Base-by-base conservation (phyloP, 1,140 invertebrate species). In the Drosophila seguyi region DNA sequence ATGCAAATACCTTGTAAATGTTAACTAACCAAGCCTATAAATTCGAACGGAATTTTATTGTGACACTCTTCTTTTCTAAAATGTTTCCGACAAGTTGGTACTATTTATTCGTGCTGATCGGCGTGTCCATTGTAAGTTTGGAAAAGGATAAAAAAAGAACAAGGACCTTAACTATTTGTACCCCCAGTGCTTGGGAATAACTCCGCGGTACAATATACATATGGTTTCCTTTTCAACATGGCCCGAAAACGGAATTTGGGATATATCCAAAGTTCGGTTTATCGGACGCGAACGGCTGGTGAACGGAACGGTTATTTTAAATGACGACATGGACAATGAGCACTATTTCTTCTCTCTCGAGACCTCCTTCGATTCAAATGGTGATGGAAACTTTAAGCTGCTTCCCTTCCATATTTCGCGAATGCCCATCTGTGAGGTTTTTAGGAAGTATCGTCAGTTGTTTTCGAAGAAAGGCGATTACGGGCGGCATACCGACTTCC, bases 241-340 rank as follows among this genome's bases (percentile, higher is more conserved):
- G 5, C 42, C 52, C 1, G 22, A 38, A 38, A 25, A 25, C 4
- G 25, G 5, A 2, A 3, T 61, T 6, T 14, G 7, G 7, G 76
- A 79, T 36, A 25, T 63, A 1, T 36, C 25, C 13, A 25, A 56
- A 16, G 1, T 60, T 4, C 59, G 50, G 6, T 11, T 62, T 7
- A 20, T 71, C 7, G 76, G 72, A 20, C 38, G 39, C 8, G 59
- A 75, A 2, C 69, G 48, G 10, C 25, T 55, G 0, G 18, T 68
- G 0, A 80, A 80, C 42, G 78, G 78, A 10, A 79, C 58, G 2
- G 22, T 34, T 6, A 25, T n/a, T 6, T 34, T 79, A 8, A 14
- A 6, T 0, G 59, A 75, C 22, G 62, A 79, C n/a, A 25, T 80
- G 59, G 29, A 65, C 18, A 22, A 52, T 3, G n/a, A 18, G 0